Evolutionary conservation across 2,888 invertebrate genomes (phyloP), one percentile per base, ranked within the genome.

Genomic region (Gerosis bhagava): DNA sequence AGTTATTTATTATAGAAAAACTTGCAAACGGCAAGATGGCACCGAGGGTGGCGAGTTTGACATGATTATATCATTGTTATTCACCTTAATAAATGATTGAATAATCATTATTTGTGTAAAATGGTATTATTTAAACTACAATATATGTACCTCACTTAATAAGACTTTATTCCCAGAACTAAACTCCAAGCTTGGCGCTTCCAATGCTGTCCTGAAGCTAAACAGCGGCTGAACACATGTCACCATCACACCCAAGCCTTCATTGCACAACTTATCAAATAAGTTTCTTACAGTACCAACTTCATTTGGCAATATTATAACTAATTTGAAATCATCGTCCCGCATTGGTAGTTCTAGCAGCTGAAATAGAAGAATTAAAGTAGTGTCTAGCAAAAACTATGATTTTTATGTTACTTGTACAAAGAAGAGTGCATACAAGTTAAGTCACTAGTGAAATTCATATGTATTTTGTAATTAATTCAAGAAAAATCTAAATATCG

Each of bases 281-380:
- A 59, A 29, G n/a, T 22, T 41, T 16, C 34, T 19, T 0, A 54
- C 11, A 22, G 41, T 57, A n/a, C 63, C 62, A 0, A 25, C 32
- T 28, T 66, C 63, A 26, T 67, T 66, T 1, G 67, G 70, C 3
- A 63, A 49, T 8, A 67, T 17, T 5, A 70, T 39, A 3, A 65
- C 48, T 6, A 70, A 17, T 48, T 62, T 60, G 32, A 64, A 58
- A n/a, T 59, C 49, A 15, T 54, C 54, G n/a, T n/a, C n/a, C 21
- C 48, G 36, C 22, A 63, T 35, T 8, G 65, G 62, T 0, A 70
- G 35, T 45, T 67, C 69, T 19, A 70, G 36, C 21, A 70, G 42
- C 70, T 70, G 45, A 0, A 59, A 59, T 21, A 8, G n/a, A n/a
- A n/a, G n/a, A n/a, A n/a, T n/a, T n/a, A n/a, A 19, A 21, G 22